Evolutionary conservation across 1,140 invertebrate species (phyloP).

Genomic region (Aethina tumida): DNA sequence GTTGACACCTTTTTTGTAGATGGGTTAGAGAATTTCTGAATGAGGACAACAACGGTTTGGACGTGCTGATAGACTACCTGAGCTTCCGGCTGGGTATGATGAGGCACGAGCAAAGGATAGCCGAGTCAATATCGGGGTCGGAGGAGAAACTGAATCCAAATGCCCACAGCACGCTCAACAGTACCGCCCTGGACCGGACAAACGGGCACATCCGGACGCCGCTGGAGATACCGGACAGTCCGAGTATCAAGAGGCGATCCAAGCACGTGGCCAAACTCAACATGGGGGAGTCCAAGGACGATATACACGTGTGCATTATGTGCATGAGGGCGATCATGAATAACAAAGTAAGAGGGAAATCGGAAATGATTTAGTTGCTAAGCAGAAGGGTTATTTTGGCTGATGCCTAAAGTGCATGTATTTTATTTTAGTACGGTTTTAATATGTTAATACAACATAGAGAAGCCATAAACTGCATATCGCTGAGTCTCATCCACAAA

Average conservation of each 20-base stretch:
- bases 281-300: conserved; percentile 96
- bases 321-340: conserved; percentile 99
- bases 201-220: conserved; percentile 49
- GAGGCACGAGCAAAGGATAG: conserved; percentile 71
- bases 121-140: conserved; percentile 60
- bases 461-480: conserved; percentile 98
- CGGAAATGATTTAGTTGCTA: too few species aligned
- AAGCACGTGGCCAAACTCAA: conserved; percentile 83
- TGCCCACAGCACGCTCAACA: conserved; percentile 15
- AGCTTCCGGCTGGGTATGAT: conserved; percentile 89
- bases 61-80: conserved; percentile 94
- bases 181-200: conserved; percentile 15
- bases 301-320: conserved; percentile 98
- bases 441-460: conserved; percentile 97
- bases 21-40: conserved; percentile 98
- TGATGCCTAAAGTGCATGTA: too few species aligned
- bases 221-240: conserved; percentile 55
- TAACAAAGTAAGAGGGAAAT: conserved; percentile 69
- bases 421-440: conserved; percentile 79
- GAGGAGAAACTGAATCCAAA: conserved; percentile 49
- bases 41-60: conserved; percentile 90
- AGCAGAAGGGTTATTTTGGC: too few species aligned
- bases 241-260: conserved; percentile 61
- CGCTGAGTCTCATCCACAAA: conserved; percentile 92
- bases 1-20: conserved; percentile 41